A percentile compares a stretch with the other conserved stretches of the same genome.
Evolutionary conservation across 2,113 vertebrate species (phyloP).

Genomic region (Xiphias gladius): DNA sequence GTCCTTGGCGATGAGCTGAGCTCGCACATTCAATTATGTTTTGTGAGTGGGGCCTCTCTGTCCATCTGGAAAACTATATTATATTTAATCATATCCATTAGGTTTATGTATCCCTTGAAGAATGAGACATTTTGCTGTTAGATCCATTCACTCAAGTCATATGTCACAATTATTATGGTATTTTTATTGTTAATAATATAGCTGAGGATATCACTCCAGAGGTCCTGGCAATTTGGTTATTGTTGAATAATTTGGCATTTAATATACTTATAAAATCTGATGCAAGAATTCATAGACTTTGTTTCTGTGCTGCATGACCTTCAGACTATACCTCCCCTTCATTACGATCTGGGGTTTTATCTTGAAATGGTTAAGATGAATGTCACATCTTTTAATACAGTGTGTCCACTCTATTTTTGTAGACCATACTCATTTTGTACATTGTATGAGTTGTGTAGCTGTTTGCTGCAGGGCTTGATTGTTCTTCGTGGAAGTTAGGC

Average conservation of each 20-base stretch:
- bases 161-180: constrained; percentile 44
- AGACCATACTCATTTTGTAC: background rate
- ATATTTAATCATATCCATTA: constrained; percentile 77
- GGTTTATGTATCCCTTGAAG: constrained; percentile 64
- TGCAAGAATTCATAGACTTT: constrained; percentile 10
- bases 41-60: constrained; percentile 55
- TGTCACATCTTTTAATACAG: constrained; percentile 9
- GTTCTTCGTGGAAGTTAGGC: constrained; percentile 1
- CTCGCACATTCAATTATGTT: constrained; percentile 76
- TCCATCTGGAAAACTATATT: constrained; percentile 77
- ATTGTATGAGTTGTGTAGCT: background rate
- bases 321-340: background rate
- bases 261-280: background rate
- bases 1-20: constrained; percentile 71
- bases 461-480: background rate
- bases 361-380: constrained; percentile 13
- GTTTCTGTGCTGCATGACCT: constrained; percentile 22
- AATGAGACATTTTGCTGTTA: constrained; percentile 57
- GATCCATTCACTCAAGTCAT: constrained; percentile 50
- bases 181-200: constrained; percentile 51
- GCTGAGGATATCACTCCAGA: constrained; percentile 19
- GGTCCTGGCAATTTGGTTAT: constrained; percentile 22
- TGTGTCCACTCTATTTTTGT: constrained; percentile 7
- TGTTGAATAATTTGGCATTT: constrained; percentile 25
- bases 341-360: background rate